A percentile compares a stretch with the other conserved stretches of the same genome.
Conservation (phyloP, 2,888 invertebrate genomes). For the Acleris laterana region DNA sequence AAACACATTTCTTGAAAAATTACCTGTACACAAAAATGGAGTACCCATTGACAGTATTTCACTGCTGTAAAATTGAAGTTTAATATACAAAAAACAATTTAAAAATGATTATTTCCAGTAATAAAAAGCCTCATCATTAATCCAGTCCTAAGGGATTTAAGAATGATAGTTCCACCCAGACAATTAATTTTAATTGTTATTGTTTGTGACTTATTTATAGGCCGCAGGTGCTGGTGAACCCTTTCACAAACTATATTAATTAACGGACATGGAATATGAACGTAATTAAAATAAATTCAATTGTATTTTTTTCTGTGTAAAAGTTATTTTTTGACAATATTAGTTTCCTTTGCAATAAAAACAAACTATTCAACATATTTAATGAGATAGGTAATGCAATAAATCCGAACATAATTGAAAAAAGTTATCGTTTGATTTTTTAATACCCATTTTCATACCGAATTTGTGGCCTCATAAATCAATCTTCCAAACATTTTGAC, state of each 20-base stretch:
- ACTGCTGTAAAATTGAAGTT: too few relatives aligned
- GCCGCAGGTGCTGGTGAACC: slow-evolving; percentile 26
- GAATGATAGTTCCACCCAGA: slow-evolving; percentile 15
- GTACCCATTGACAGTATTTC: too few relatives aligned
- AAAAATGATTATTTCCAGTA: slow-evolving; percentile 2
- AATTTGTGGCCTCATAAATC: slow-evolving; percentile 50
- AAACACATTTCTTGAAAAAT: too few relatives aligned
- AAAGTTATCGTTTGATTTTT: neutral
- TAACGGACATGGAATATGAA: too few relatives aligned
- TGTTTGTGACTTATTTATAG: slow-evolving; percentile 34
- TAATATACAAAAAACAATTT: neutral
- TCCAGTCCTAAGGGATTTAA: slow-evolving; percentile 24
- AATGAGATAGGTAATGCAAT: too few relatives aligned
- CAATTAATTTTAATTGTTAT: slow-evolving; percentile 34
- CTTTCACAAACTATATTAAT: neutral
- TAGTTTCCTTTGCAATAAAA: too few relatives aligned
- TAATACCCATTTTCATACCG: neutral
- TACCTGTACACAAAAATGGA: too few relatives aligned
- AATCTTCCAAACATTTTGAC: slow-evolving; percentile 64
- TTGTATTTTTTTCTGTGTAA: too few relatives aligned
- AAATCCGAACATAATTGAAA: too few relatives aligned
- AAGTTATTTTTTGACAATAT: too few relatives aligned
- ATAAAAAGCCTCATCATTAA: slow-evolving; percentile 18
- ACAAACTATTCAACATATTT: too few relatives aligned
- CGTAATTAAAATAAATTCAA: too few relatives aligned